Conservation (phyloP, 30 jellyfish, hydroid and myxozoan genomes). For the Euphysa ruthae region DNA sequence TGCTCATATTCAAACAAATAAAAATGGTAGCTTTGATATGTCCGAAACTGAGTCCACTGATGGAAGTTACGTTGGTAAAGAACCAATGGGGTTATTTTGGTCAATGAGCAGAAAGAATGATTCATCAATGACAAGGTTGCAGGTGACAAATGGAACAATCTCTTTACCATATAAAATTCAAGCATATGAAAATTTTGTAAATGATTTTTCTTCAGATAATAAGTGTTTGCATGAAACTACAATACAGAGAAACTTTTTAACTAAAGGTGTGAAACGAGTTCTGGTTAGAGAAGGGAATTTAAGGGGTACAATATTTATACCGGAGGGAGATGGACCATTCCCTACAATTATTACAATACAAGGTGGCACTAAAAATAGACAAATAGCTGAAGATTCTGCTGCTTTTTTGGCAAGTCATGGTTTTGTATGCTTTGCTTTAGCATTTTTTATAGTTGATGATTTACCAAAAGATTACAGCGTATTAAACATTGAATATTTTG, state of each 20-base stretch:
- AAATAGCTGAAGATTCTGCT: slow-evolving; percentile 42
- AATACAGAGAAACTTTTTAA: not conserved
- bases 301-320: slow-evolving; percentile 46
- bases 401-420: slow-evolving; percentile 71
- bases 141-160: not conserved
- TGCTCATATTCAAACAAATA: not conserved
- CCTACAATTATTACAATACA: slow-evolving; percentile 27
- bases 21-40: not conserved
- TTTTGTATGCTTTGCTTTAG: slow-evolving; percentile 58
- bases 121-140: not conserved
- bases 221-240: not conserved
- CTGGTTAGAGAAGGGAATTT: slow-evolving; percentile 37
- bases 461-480: slow-evolving; percentile 14
- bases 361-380: slow-evolving; percentile 23
- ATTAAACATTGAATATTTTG: slow-evolving; percentile 17
- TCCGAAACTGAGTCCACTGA: not conserved
- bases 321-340: slow-evolving; percentile 36
- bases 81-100: not conserved
- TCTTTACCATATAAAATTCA: not conserved
- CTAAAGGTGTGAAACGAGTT: slow-evolving; percentile 23
- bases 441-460: slow-evolving; percentile 52
- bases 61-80: not conserved
- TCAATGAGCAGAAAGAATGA: not conserved
- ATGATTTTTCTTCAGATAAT: not conserved
- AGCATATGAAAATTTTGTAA: not conserved